Percentiles rank a stretch among this genome's conserved stretches.
These are phyloP conservation scores for Drosophila bocqueti DNA, from an alignment of 1,140 invertebrate genomes.

Conservation along the genomic window DNA sequence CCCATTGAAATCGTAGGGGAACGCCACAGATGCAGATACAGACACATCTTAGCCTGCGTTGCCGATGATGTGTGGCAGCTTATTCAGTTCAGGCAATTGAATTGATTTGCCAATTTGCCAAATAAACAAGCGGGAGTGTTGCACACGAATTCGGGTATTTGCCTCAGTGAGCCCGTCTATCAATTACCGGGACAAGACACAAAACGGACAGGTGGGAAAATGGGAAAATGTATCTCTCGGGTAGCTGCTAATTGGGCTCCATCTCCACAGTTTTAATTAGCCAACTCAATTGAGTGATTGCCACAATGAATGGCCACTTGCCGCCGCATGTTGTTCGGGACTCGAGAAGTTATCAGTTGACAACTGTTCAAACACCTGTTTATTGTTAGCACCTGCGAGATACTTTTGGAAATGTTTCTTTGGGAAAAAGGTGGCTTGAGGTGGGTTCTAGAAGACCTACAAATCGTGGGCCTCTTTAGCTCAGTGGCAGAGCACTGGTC, in stretches of 20 bases:
- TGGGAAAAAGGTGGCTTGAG: background rate
- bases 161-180: slow-evolving; percentile 50
- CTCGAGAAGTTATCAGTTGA: slow-evolving; percentile 34
- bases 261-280: slow-evolving; percentile 47
- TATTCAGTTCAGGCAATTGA: slow-evolving; percentile 63
- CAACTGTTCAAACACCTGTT: slow-evolving; percentile 38
- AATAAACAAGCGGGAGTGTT: slow-evolving; percentile 53
- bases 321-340: background rate
- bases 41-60: slow-evolving; percentile 27
- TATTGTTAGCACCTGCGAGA: slow-evolving; percentile 10
- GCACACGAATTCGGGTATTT: slow-evolving; percentile 34
- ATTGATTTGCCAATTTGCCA: slow-evolving; percentile 73
- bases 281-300: slow-evolving; percentile 32
- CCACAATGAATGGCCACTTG: slow-evolving; percentile 36
- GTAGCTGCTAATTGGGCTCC: slow-evolving; percentile 40
- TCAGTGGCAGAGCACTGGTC: slow-evolving; percentile 97
- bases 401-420: background rate
- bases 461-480: slow-evolving; percentile 90
- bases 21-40: slow-evolving; percentile 14
- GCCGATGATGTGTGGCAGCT: slow-evolving; percentile 37
- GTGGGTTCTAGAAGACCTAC: background rate
- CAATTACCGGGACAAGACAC: slow-evolving; percentile 24
- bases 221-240: slow-evolving; percentile 30
- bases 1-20: slow-evolving; percentile 3
- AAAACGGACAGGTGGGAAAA: slow-evolving; percentile 20